Evolutionary conservation across 2,113 vertebrate genomes (phyloP), one percentile per base, ranked within the genome.

Genomic region (Amphiprion percula): DNA sequence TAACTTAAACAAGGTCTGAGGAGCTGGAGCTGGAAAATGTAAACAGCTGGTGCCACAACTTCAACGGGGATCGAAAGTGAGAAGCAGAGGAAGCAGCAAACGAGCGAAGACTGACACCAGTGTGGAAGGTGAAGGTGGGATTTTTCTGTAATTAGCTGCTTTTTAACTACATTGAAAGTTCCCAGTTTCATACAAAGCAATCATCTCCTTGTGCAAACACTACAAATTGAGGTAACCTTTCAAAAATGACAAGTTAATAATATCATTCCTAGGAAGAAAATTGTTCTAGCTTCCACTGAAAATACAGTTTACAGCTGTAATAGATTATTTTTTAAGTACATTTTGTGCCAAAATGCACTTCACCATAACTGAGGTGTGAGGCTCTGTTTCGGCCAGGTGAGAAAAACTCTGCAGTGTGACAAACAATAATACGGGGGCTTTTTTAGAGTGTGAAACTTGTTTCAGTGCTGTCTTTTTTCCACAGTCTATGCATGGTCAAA

Each of bases 1-100:
- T 68, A 73, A 65, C 75, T 85, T 80, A 72, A 84, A 76, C 77
- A 82, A 85, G 76, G 73, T 87, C 73, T 84, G 26, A 66, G 39
- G 33, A 77, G 62, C 23, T 24, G 61, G 17, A 53, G 68, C 30
- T n/a, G 16, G 69, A 77, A 37, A 75, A 84, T 63, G 33, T 78
- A 77, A 91, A 66, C 39, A 16, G 44, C 63, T 26, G 4, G n/a
- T 74, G 68, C 77, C 52, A 11, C 54, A 67, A 77, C 52, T 76
- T 86, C 8, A 19, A 28, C 19, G 46, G 9, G 26, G 53, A 46
- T 26, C 16, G 56, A 47, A 67, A 44, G 41, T 24, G 30, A 26
- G 1, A 16, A 67, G 44, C 17, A 26, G 46, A 50, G 63, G 44
- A 19, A 26, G 46, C 54, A 41, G 61, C 2, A 26, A 74, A 69